Evolutionary conservation across 2,113 vertebrate genomes (phyloP).

Genomic region (Jacana jacana): DNA sequence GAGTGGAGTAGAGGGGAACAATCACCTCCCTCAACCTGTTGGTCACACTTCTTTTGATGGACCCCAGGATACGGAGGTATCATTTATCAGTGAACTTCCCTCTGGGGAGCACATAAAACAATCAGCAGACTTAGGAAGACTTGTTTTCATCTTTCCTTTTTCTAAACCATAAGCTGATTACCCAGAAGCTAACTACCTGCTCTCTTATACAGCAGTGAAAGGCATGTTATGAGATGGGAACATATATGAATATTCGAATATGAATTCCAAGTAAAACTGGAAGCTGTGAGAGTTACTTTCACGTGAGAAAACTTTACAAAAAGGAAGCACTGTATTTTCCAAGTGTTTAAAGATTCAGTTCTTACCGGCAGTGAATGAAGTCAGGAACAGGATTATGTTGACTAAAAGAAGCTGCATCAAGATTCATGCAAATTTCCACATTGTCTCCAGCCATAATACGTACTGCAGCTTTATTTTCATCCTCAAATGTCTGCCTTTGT

Average conservation of each 20-base stretch:
- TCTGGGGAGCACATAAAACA: background rate
- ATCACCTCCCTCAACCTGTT: background rate
- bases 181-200: background rate
- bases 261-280: background rate
- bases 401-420: constrained; percentile 93
- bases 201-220: background rate
- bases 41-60: background rate
- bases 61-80: background rate
- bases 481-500: constrained; percentile 94
- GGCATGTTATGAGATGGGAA: background rate
- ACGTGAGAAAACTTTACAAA: background rate
- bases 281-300: background rate
- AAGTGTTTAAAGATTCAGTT: background rate
- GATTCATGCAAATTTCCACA: constrained; percentile 96
- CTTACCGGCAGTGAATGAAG: constrained; percentile 96
- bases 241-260: background rate
- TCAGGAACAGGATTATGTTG: constrained; percentile 97
- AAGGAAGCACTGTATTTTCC: background rate
- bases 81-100: background rate
- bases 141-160: background rate
- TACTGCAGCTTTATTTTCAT: constrained; percentile 92
- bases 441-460: constrained; percentile 94
- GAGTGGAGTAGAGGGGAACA: background rate
- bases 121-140: background rate
- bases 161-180: background rate